These are phyloP conservation scores for Synanceia verrucosa DNA, from an alignment of 2,797 vertebrate species.

Conservation along the genomic window DNA sequence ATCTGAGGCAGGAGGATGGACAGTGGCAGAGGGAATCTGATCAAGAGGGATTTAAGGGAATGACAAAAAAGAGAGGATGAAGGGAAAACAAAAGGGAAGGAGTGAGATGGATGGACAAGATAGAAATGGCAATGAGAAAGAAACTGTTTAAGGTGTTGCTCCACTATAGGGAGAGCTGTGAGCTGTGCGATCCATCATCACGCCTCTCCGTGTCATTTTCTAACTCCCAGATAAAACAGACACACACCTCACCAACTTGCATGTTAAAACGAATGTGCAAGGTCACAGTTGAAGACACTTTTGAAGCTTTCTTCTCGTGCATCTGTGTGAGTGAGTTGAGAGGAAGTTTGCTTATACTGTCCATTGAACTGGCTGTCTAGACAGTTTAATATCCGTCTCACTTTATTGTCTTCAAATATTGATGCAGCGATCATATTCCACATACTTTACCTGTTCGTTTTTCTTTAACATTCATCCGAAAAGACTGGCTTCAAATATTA, in stretches of 20 bases:
- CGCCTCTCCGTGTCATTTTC: neutral
- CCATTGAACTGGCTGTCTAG: neutral
- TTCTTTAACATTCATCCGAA: constrained; percentile 8
- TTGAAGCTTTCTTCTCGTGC: neutral
- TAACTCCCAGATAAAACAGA: neutral
- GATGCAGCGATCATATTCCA: neutral
- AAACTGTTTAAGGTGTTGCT: constrained; percentile 16
- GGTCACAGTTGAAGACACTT: constrained; percentile 25
- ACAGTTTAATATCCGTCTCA: neutral
- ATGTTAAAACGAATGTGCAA: constrained; percentile 21
- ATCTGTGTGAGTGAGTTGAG: neutral
- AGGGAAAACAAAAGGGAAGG: neutral
- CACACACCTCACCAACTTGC: neutral
- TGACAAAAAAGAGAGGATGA: neutral
- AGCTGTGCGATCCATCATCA: constrained; percentile 41
- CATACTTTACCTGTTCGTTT: constrained; percentile 1
- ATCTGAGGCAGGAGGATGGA: neutral
- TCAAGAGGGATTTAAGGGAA: neutral
- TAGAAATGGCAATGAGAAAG: constrained; percentile 4
- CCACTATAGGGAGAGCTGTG: constrained; percentile 2
- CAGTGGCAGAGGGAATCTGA: neutral
- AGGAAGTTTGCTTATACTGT: neutral
- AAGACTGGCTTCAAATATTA: neutral
- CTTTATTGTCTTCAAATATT: constrained; percentile 4
- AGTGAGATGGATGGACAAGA: constrained; percentile 7